Conservation (phyloP, 2,113 vertebrate genomes). For the Entelurus aequoreus region DNA sequence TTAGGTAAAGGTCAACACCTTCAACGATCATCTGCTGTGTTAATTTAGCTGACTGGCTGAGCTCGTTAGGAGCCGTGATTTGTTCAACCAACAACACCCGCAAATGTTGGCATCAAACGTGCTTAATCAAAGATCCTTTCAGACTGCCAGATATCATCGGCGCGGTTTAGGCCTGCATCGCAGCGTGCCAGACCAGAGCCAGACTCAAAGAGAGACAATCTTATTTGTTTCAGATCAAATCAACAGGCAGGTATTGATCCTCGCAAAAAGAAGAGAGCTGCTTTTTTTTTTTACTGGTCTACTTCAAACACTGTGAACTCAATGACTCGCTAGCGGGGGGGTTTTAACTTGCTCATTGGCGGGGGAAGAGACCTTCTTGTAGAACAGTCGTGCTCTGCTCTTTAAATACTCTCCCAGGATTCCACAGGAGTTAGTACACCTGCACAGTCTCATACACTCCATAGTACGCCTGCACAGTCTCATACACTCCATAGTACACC, state of each 20-base stretch:
- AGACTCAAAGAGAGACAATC: background rate
- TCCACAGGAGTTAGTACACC: background rate
- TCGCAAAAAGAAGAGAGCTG: background rate
- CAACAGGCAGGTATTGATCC: slow-evolving; percentile 9
- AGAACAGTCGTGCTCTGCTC: background rate
- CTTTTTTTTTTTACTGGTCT: background rate
- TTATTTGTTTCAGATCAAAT: slow-evolving; percentile 11
- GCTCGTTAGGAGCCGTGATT: background rate
- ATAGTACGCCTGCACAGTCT: too few relatives aligned
- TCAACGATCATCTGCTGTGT: background rate
- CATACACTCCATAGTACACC: too few relatives aligned
- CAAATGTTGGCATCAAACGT: background rate
- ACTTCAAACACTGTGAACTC: background rate
- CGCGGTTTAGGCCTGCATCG: too few relatives aligned
- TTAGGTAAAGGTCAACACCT: background rate
- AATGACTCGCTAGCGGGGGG: background rate
- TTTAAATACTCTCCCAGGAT: background rate
- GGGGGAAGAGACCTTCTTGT: background rate
- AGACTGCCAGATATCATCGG: background rate
- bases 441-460: too few relatives aligned
- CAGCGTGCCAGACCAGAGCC: background rate
- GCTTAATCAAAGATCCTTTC: background rate
- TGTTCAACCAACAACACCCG: background rate
- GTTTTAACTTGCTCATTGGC: background rate
- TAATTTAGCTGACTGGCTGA: background rate